Evolutionary conservation across 1,140 invertebrate species (phyloP).

Genomic region (Helicoverpa zea): DNA sequence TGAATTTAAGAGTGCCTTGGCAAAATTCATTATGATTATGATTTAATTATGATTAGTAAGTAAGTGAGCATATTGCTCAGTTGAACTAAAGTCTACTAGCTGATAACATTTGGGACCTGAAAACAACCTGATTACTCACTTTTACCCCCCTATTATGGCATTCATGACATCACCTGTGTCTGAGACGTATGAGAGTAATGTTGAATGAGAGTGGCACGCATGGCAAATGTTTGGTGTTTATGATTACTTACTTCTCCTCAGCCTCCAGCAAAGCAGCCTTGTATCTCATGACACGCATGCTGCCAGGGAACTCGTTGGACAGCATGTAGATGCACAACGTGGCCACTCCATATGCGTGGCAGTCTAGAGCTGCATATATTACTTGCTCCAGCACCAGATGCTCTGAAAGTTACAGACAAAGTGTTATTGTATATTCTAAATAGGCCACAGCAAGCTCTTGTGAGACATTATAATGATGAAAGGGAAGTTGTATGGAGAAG

Average conservation of each 20-base stretch:
- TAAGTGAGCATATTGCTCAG: no score
- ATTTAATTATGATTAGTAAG: no score
- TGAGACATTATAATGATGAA: background rate
- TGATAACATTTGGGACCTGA: no score
- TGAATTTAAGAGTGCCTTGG: no score
- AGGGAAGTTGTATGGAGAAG: background rate
- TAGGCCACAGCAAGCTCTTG: background rate
- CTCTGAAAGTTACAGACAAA: constrained; percentile 87
- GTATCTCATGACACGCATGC: constrained; percentile 94
- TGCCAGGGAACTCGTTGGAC: constrained; percentile 95
- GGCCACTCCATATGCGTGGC: constrained; percentile 92
- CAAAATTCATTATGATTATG: no score
- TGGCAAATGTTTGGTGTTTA: no score
- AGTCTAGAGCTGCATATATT: constrained; percentile 96
- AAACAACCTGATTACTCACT: no score
- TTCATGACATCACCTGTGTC: no score
- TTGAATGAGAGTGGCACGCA: no score
- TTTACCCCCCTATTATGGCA: no score
- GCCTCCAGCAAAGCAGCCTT: constrained; percentile 96
- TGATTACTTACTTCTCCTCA: constrained; percentile 90
- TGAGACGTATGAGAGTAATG: no score
- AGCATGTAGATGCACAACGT: constrained; percentile 93
- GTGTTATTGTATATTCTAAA: background rate
- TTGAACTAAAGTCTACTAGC: no score
- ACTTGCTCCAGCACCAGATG: constrained; percentile 91